Percentiles rank a stretch among this genome's conserved stretches.
Evolutionary conservation across 1,140 invertebrate genomes (phyloP).

Genomic region (Drosophila ambigua): DNA sequence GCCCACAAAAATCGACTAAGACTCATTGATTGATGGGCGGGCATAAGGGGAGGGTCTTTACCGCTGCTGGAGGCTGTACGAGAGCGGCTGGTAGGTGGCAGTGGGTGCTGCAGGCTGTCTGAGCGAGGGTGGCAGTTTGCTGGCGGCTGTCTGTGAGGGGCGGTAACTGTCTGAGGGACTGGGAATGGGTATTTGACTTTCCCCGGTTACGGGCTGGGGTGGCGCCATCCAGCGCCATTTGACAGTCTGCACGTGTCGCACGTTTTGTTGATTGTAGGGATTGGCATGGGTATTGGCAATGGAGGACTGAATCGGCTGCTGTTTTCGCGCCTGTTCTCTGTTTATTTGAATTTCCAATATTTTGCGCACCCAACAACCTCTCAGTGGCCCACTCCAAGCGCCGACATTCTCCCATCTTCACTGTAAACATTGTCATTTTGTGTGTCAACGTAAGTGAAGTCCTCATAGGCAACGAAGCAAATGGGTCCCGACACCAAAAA

Average conservation of each 20-base stretch:
- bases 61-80: conserved; percentile 2
- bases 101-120: conserved; percentile 2
- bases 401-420: background rate
- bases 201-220: conserved; percentile 10
- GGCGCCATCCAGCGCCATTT: conserved; percentile 46
- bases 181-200: conserved; percentile 4
- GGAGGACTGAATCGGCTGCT: background rate
- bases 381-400: background rate
- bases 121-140: background rate
- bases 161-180: background rate
- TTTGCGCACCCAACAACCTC: conserved; percentile 24
- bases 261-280: conserved; percentile 10
- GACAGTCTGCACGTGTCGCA: conserved; percentile 52
- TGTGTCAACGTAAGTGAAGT: conserved; percentile 50
- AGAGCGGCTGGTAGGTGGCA: background rate
- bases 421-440: conserved; percentile 56
- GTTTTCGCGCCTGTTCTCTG: conserved; percentile 7
- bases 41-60: background rate
- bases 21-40: conserved; percentile 52
- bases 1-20: conserved; percentile 45
- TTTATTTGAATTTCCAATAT: conserved; percentile 61
- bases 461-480: conserved; percentile 40
- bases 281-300: background rate
- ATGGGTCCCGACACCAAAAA: conserved; percentile 14
- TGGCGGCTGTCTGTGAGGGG: conserved; percentile 9